Percentiles rank a stretch among this genome's conserved stretches.
Conservation (phyloP, 2,797 vertebrate species). For the Anniella stebbinsi region DNA sequence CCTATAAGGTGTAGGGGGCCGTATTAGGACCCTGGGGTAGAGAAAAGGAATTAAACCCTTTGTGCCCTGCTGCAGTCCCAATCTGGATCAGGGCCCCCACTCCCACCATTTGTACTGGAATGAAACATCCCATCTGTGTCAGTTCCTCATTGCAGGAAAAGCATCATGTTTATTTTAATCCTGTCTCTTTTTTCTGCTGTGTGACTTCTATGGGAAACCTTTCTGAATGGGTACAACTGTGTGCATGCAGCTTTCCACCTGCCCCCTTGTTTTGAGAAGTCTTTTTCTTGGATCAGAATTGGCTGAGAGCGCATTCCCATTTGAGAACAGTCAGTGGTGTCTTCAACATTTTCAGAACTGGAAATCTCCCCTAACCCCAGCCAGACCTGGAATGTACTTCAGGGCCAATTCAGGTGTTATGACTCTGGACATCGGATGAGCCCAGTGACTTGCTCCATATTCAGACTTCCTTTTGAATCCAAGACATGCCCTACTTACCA, state of each 20-base stretch:
- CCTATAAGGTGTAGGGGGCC: neutral
- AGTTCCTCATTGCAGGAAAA: neutral
- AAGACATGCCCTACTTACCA: neutral
- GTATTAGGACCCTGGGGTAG: neutral
- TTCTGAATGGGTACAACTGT: neutral
- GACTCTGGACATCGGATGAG: neutral
- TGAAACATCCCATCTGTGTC: neutral
- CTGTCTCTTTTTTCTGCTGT: neutral
- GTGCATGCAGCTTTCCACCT: neutral
- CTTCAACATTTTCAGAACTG: neutral
- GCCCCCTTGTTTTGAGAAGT: too few relatives aligned
- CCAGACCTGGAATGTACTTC: neutral
- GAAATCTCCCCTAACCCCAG: neutral
- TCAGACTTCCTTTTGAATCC: neutral
- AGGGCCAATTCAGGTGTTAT: neutral
- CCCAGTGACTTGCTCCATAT: neutral
- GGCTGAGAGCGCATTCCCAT: neutral
- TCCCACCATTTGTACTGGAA: neutral
- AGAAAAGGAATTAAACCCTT: neutral
- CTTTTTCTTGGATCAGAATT: neutral
- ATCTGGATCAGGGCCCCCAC: neutral
- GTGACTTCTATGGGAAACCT: neutral
- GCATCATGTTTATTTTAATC: neutral
- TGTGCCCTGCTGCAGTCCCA: too few relatives aligned
- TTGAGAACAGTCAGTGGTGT: neutral